Conservation (phyloP, 1,140 invertebrate species). For the Telenomus remus region DNA sequence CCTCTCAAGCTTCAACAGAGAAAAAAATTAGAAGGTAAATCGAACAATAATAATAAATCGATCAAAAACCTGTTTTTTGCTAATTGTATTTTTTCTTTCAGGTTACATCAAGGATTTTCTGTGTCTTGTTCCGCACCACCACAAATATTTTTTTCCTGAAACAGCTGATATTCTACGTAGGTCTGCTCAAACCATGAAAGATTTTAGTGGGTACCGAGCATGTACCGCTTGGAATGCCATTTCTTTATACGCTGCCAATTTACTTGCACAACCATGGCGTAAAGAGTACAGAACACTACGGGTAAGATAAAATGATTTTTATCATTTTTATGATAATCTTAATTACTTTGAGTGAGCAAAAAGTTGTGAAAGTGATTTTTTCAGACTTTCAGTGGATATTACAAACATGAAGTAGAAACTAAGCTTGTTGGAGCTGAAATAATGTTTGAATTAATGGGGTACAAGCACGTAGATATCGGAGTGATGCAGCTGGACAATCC, state of each 20-base stretch:
- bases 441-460: constrained; percentile 89
- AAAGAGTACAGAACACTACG: constrained; percentile 88
- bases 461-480: constrained; percentile 79
- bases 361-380: no score
- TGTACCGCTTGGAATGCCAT: constrained; percentile 88
- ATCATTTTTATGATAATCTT: no score
- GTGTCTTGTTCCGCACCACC: constrained; percentile 84
- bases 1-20: constrained; percentile 83
- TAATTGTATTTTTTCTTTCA: constrained; percentile 70
- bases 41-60: not conserved
- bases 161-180: constrained; percentile 84
- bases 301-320: constrained; percentile 76
- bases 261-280: constrained; percentile 90
- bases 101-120: constrained; percentile 86
- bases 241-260: constrained; percentile 88
- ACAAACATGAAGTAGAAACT: constrained; percentile 88
- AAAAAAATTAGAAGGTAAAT: constrained; percentile 83
- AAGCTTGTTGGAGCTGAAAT: constrained; percentile 84
- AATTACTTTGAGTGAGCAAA: no score
- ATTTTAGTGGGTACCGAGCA: constrained; percentile 88
- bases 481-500: constrained; percentile 81
- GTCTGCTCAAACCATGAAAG: constrained; percentile 80
- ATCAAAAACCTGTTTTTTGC: not conserved
- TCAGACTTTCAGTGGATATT: constrained; percentile 89
- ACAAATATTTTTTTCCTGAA: constrained; percentile 85